These are phyloP conservation scores for Phataginus tricuspis DNA, from an alignment of 2,797 vertebrate genomes.

Conservation along the genomic window DNA sequence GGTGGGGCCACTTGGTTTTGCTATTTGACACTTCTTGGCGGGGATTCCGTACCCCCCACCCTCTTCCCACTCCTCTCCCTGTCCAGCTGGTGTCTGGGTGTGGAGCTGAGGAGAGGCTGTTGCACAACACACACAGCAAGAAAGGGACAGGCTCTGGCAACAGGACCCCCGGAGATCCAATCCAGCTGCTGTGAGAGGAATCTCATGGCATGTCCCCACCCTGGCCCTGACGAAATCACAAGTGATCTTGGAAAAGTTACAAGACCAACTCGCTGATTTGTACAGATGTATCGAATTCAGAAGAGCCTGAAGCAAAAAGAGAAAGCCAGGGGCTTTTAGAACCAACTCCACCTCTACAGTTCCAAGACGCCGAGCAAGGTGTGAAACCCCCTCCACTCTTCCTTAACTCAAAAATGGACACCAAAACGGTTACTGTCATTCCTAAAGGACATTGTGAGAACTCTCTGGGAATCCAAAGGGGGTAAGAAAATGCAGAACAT, in stretches of 20 bases:
- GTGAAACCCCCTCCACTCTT: neutral
- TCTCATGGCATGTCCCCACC: slow-evolving; percentile 43
- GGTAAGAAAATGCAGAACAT: neutral
- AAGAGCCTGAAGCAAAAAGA: neutral
- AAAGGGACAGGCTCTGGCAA: slow-evolving; percentile 31
- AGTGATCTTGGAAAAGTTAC: slow-evolving; percentile 46
- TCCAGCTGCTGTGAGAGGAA: slow-evolving; percentile 56
- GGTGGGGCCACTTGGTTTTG: slow-evolving; percentile 10
- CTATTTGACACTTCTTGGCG: neutral
- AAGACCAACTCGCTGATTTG: slow-evolving; percentile 10
- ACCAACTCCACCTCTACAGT: too few relatives aligned
- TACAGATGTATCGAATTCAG: neutral
- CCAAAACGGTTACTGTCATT: neutral
- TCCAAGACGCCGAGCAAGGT: accelerated
- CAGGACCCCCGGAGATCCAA: slow-evolving; percentile 23
- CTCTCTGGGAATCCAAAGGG: neutral
- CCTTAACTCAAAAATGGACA: neutral
- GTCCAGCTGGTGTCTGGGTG: slow-evolving; percentile 56
- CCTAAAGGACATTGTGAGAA: neutral
- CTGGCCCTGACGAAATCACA: slow-evolving; percentile 57
- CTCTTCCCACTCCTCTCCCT: neutral
- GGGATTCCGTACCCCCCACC: neutral
- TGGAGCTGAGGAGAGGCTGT: slow-evolving; percentile 15
- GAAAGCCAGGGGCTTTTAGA: neutral
- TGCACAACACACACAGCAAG: slow-evolving; percentile 48